Evolutionary conservation across 2,113 vertebrate genomes (phyloP).

Genomic region (Ageneiosus marmoratus): DNA sequence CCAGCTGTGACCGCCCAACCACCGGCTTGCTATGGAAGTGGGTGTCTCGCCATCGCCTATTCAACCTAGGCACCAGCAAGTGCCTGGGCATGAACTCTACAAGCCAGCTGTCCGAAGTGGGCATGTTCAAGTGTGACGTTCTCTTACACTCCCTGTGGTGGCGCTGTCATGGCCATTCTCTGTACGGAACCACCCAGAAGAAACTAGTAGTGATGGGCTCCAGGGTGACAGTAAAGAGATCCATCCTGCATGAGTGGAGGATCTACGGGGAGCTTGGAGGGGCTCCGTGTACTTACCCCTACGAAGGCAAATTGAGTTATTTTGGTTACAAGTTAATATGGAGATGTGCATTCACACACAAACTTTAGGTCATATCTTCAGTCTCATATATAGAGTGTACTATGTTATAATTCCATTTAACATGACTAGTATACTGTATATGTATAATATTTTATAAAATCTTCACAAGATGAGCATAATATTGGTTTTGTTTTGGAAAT

Average conservation of each 20-base stretch:
- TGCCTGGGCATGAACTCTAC: slow-evolving; percentile 86
- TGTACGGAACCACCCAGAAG: slow-evolving; percentile 77
- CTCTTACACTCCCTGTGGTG: slow-evolving; percentile 74
- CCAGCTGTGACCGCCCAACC: slow-evolving; percentile 76
- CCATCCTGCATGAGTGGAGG: slow-evolving; percentile 75
- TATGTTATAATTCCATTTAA: too few relatives aligned
- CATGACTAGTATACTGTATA: too few relatives aligned
- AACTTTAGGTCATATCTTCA: neutral
- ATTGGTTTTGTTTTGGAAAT: neutral
- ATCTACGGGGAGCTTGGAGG: slow-evolving; percentile 75
- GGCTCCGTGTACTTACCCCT: slow-evolving; percentile 82
- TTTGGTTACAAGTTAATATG: neutral
- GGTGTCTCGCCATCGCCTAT: slow-evolving; percentile 85
- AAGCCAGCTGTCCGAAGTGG: slow-evolving; percentile 68
- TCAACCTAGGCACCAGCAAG: slow-evolving; percentile 79
- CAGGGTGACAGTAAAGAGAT: slow-evolving; percentile 75
- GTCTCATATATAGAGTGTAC: too few relatives aligned
- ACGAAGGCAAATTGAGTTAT: slow-evolving; percentile 78
- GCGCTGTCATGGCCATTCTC: slow-evolving; percentile 75
- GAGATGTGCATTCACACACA: neutral
- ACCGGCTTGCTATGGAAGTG: slow-evolving; percentile 90
- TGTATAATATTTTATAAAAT: too few relatives aligned
- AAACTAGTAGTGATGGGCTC: slow-evolving; percentile 69
- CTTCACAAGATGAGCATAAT: too few relatives aligned
- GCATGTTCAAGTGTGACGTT: slow-evolving; percentile 81